phyloP scores from a whole-genome alignment of 2,797 vertebrate species.

The Iguana delicatissima region DNA sequence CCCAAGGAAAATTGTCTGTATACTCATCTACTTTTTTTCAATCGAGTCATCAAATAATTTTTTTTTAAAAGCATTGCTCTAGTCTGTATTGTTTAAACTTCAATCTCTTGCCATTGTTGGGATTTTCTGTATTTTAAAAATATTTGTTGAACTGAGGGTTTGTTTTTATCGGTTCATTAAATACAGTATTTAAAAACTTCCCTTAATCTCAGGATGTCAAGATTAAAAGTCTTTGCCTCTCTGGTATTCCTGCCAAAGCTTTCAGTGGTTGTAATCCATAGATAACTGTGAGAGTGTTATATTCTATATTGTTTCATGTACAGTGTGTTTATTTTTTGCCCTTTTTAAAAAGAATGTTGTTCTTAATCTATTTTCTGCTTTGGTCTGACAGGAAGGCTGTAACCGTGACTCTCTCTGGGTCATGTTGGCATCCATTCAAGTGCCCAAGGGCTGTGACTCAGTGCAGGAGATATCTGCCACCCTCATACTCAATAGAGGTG shows the following conservation, averaged over 20 bases:
- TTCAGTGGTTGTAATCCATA: not conserved
- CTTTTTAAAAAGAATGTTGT: not conserved
- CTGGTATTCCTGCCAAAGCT: not conserved
- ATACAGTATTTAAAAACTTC: not conserved
- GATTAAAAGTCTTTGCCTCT: not conserved
- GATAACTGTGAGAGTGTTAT: not conserved
- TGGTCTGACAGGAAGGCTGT: not conserved
- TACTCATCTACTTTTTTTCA: conserved; percentile 19
- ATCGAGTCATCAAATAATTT: not conserved
- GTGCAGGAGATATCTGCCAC: not conserved
- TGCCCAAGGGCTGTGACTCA: conserved; percentile 17
- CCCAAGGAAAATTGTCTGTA: conserved; percentile 20
- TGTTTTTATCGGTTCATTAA: too few species aligned
- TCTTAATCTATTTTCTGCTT: not conserved
- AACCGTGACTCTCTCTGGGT: not conserved
- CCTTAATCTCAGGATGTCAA: not conserved
- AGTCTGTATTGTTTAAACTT: not conserved
- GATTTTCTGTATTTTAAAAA: not conserved
- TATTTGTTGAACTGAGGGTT: not conserved
- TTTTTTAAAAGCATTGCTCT: conserved; percentile 2
- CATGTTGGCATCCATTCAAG: conserved; percentile 5
- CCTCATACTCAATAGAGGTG: conserved; percentile 1
- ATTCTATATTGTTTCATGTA: conserved; percentile 22
- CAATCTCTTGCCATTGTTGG: rapidly evolving
- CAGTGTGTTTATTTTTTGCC: conserved; percentile 13